phyloP scores from a whole-genome alignment of 2,113 vertebrate species.

The Tragelaphus buxtoni region DNA sequence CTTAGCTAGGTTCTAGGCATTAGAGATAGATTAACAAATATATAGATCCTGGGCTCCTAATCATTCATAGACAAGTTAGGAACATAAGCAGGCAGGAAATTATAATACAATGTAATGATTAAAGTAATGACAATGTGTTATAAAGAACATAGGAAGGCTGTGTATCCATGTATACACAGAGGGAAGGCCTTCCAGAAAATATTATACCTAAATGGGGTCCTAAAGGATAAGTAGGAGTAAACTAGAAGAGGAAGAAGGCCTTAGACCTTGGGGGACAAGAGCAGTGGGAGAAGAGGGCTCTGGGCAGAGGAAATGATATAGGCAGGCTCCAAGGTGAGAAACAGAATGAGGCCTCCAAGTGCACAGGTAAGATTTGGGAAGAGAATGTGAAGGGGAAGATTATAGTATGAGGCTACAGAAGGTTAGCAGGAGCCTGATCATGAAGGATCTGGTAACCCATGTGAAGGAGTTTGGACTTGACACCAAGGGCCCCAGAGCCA shows the following conservation, averaged over 20 bases:
- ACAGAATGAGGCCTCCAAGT: neutral
- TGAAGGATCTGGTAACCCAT: neutral
- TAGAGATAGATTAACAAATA: slow-evolving; percentile 15
- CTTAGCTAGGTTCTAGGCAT: slow-evolving; percentile 8
- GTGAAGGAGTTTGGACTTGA: neutral
- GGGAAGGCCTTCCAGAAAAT: neutral
- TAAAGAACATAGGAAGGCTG: slow-evolving; percentile 17
- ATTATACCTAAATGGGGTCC: neutral
- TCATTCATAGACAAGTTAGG: neutral
- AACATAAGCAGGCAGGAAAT: slow-evolving; percentile 34
- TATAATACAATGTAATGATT: neutral
- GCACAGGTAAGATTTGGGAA: neutral
- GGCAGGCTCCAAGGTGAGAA: neutral
- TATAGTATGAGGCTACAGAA: neutral
- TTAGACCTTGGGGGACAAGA: neutral
- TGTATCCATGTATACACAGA: neutral
- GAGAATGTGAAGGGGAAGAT: neutral
- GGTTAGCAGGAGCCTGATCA: neutral
- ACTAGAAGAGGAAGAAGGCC: neutral
- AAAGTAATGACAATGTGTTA: slow-evolving; percentile 10
- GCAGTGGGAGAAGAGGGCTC: neutral
- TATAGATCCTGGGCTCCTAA: neutral
- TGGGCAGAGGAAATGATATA: neutral
- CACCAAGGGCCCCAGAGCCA: neutral
- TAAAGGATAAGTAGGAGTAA: neutral